Percentiles rank a stretch among this genome's conserved stretches.
These are phyloP conservation scores for Microplitis demolitor DNA, from an alignment of 1,140 invertebrate genomes.

Conservation along the genomic window DNA sequence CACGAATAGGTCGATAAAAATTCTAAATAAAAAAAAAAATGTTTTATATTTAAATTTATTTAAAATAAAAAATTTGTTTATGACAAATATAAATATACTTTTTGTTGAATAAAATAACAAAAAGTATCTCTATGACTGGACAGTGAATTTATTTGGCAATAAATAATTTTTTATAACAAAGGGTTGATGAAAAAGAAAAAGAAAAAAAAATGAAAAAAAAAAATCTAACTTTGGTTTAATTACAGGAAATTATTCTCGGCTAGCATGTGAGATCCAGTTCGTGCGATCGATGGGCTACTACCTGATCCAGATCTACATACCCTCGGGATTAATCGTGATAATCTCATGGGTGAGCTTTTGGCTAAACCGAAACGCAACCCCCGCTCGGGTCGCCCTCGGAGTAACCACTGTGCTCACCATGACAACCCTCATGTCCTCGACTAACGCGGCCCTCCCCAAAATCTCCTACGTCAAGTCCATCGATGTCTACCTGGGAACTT, in stretches of 20 bases:
- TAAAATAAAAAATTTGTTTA: neutral
- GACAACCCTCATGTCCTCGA: conserved; percentile 98
- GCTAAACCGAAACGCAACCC: conserved; percentile 93
- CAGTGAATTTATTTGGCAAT: conserved; percentile 12
- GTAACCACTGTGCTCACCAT: conserved; percentile 98
- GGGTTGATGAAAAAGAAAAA: neutral
- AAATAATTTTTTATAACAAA: conserved; percentile 7
- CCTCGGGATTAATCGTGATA: conserved; percentile 97
- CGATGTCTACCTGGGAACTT: conserved; percentile 96
- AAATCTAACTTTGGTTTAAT: conserved; percentile 16
- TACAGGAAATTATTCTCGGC: conserved; percentile 95
- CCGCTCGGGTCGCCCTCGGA: conserved; percentile 93
- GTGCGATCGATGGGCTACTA: conserved; percentile 98
- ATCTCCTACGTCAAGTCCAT: conserved; percentile 99
- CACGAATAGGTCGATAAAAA: too few relatives aligned
- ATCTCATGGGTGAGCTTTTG: conserved; percentile 98
- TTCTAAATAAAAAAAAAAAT: too few relatives aligned
- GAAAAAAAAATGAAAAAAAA: conserved; percentile 6
- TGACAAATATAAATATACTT: neutral
- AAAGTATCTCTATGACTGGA: conserved; percentile 17
- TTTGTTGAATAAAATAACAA: neutral
- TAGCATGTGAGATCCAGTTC: conserved; percentile 97
- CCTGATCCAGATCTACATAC: conserved; percentile 99
- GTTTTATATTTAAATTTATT: too few relatives aligned
- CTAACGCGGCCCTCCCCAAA: conserved; percentile 96